Evolutionary conservation across 2,888 invertebrate genomes (phyloP).

Genomic region (Rotaria macrura): DNA sequence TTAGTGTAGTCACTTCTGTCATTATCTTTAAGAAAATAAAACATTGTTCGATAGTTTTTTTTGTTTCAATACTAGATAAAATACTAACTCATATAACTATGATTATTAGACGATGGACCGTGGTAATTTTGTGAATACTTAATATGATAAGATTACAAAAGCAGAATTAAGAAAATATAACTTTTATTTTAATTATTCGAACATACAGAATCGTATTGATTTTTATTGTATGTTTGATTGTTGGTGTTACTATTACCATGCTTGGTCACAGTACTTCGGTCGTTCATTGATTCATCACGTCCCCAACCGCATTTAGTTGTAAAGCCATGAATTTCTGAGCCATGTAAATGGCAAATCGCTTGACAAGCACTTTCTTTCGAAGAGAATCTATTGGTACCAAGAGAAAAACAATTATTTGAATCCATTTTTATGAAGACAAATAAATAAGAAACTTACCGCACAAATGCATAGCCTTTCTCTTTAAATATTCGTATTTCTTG

Average conservation of each 20-base stretch:
- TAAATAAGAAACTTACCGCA: conserved; percentile 52
- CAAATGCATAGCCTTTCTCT: conserved; percentile 96
- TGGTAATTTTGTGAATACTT: neutral
- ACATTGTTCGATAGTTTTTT: no score
- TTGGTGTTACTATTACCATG: neutral
- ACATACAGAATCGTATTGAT: neutral
- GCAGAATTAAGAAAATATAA: neutral
- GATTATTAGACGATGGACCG: neutral
- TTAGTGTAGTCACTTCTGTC: neutral
- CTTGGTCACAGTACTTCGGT: neutral
- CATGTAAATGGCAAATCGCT: conserved; percentile 89
- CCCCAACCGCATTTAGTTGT: conserved; percentile 68
- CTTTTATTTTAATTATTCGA: neutral
- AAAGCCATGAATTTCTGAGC: conserved; percentile 86
- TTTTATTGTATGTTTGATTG: neutral
- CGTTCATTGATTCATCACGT: neutral
- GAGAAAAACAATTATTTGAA: neutral
- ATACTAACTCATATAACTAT: neutral
- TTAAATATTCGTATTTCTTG: conserved; percentile 94
- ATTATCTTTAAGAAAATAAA: neutral
- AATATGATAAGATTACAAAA: neutral
- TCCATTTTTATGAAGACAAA: no score
- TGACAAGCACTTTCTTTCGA: conserved; percentile 92
- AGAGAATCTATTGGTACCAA: conserved; percentile 62
- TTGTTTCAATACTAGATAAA: no score